Evolutionary conservation across 1,140 invertebrate genomes (phyloP).

Genomic region (Brachionus plicatilis): DNA sequence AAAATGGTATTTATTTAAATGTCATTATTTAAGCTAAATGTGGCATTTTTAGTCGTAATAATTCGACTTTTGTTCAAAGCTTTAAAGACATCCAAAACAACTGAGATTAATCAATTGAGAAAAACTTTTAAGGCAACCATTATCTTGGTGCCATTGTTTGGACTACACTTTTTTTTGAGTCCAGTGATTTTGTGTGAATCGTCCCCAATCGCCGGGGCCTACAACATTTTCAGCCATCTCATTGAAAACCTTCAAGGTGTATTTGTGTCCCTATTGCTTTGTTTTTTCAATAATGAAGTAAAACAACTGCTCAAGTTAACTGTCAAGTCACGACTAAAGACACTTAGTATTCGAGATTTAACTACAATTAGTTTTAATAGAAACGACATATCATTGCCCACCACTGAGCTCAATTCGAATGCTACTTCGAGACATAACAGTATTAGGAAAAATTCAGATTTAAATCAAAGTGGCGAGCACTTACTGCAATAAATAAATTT

Average conservation of each 20-base stretch:
- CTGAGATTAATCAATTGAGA: not conserved
- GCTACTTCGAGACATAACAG: not conserved
- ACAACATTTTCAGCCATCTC: not conserved
- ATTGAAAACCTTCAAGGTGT: slow-evolving; percentile 15
- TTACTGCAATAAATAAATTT: not conserved
- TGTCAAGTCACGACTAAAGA: not conserved
- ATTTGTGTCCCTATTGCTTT: not conserved
- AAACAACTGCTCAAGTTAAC: slow-evolving; percentile 1
- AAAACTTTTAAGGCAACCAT: slow-evolving; percentile 8
- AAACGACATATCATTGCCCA: slow-evolving; percentile 1
- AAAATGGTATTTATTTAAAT: not conserved
- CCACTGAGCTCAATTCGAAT: not conserved
- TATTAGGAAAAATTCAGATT: not conserved
- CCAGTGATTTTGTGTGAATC: slow-evolving; percentile 13
- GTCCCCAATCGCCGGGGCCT: not conserved
- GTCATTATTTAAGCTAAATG: not conserved
- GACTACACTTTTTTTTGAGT: slow-evolving; percentile 6
- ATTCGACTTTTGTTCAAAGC: slow-evolving; percentile 17
- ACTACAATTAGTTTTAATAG: not conserved
- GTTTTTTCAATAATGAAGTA: slow-evolving; percentile 30
- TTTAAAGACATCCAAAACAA: not conserved
- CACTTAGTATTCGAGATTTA: slow-evolving; percentile 1
- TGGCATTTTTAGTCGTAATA: not conserved
- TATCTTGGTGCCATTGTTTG: not conserved
- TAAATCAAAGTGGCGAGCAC: not conserved